Evolutionary conservation across 2,888 invertebrate genomes (phyloP), one percentile per base, ranked within the genome.

Genomic region (Sinopyrophorus schimmeli): DNA sequence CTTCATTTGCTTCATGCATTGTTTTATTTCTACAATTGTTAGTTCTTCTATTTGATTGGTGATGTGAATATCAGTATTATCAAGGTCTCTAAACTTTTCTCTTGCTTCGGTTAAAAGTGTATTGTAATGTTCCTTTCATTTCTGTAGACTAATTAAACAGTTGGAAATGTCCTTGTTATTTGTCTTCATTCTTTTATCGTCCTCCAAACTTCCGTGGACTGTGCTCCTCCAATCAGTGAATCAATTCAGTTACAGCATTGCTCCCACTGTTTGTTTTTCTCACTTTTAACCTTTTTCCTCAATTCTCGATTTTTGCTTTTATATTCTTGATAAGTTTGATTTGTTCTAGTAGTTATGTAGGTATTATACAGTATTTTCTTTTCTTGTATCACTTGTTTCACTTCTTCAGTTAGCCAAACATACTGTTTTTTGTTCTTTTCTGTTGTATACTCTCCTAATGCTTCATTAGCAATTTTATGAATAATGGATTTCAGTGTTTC

Each of bases 241-340:
- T 32, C 32, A n/a, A 17, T 32, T 32, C 18, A 16, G 10, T 17
- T 2, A 9, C 32, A 16, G 16, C 18, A 17, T 5, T 18, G 16
- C 9, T 32, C 17, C 32, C 32, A 32, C n/a, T 16, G 4, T 11
- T 7, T 6, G 9, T 17, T 32, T 16, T 32, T 32, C 4, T 10
- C 16, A 5, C 10, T 16, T 10, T 1, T 9, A 17, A 32, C 18
- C 18, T 32, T 32, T 10, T 15, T 17, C 32, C 18, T 2, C 5
- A 17, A n/a, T 18, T 16, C 18, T 32, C 16, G 16, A 17, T 32
- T 32, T 32, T 10, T 6, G 2, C 32, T 5, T 32, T 30, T 30
- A 14, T 12, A 5, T 15, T 30, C 16, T 12, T 15, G 16, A 7
- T 4, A 3, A n/a, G 6, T 30, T 32, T 18, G 5, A 2, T 17